phyloP scores from a whole-genome alignment of 2,888 invertebrate species.

The Ormyrus labotus region DNA sequence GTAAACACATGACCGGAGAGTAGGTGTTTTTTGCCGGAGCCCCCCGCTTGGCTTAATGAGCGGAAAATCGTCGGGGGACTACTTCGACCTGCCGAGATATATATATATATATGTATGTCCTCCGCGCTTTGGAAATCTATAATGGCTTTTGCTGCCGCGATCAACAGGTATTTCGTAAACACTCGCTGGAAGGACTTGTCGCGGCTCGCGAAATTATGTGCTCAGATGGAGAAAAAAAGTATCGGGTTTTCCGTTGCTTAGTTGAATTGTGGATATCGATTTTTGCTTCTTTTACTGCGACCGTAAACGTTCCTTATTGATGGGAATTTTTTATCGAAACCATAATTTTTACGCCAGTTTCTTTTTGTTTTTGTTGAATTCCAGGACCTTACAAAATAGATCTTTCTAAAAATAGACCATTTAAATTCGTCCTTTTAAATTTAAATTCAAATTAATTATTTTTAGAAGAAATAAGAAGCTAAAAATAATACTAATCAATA shows the following conservation, averaged over 20 bases:
- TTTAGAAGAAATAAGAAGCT: no score
- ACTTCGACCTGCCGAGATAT: not conserved
- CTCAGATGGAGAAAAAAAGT: slow-evolving; percentile 1
- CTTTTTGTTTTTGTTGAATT: no score
- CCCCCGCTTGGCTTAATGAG: slow-evolving; percentile 16
- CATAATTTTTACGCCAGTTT: no score
- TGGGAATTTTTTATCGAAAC: not conserved
- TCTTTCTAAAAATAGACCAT: no score
- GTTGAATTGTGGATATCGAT: no score
- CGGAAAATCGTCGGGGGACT: slow-evolving; percentile 39
- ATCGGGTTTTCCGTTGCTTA: no score
- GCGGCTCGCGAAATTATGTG: not conserved
- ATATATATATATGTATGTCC: not conserved
- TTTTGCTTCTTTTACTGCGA: not conserved
- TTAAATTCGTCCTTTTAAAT: no score
- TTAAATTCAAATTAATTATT: no score
- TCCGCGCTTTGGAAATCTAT: slow-evolving; percentile 28
- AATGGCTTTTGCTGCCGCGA: slow-evolving; percentile 22
- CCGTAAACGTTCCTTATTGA: slow-evolving; percentile 4
- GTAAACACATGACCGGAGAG: not conserved
- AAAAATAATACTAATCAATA: no score
- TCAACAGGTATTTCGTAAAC: slow-evolving; percentile 48
- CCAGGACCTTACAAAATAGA: no score
- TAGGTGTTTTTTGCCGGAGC: not conserved
- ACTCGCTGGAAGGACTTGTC: slow-evolving; percentile 4